Percentiles rank a stretch among this genome's conserved stretches.
Evolutionary conservation across 2,113 vertebrate genomes (phyloP).

Genomic region (Melanerpes formicivorus): DNA sequence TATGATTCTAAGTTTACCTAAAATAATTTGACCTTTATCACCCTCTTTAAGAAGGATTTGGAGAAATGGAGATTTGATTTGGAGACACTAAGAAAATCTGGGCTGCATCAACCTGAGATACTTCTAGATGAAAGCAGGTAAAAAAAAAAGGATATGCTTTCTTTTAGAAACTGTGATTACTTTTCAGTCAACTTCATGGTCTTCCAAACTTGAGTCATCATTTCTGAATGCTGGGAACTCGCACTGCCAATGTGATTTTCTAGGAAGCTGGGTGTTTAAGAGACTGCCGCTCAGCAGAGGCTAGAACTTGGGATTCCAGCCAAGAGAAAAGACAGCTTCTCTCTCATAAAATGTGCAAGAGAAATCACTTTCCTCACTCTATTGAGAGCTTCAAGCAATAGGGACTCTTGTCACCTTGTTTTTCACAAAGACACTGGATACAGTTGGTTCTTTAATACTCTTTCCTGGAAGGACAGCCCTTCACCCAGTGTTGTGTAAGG

Average conservation of each 20-base stretch:
- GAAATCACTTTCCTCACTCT: neutral
- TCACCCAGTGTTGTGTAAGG: neutral
- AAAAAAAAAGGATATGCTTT: neutral
- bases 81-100: neutral
- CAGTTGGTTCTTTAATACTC: neutral
- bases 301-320: neutral
- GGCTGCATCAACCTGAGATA: neutral
- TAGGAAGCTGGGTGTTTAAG: neutral
- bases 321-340: conserved; percentile 29
- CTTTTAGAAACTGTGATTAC: neutral
- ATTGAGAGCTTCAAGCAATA: neutral
- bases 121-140: neutral
- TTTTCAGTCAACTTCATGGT: neutral
- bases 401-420: neutral
- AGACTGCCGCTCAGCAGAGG: neutral
- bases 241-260: conserved; percentile 9
- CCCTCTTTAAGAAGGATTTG: neutral
- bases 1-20: neutral
- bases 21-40: neutral
- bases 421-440: neutral
- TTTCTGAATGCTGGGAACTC: neutral
- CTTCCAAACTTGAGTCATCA: conserved; percentile 6
- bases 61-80: neutral
- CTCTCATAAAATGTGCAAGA: neutral
- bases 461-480: neutral